Percentiles rank a stretch among this genome's conserved stretches.
phyloP scores from a whole-genome alignment of 2,113 vertebrate species.

The Myotis yumanensis region DNA sequence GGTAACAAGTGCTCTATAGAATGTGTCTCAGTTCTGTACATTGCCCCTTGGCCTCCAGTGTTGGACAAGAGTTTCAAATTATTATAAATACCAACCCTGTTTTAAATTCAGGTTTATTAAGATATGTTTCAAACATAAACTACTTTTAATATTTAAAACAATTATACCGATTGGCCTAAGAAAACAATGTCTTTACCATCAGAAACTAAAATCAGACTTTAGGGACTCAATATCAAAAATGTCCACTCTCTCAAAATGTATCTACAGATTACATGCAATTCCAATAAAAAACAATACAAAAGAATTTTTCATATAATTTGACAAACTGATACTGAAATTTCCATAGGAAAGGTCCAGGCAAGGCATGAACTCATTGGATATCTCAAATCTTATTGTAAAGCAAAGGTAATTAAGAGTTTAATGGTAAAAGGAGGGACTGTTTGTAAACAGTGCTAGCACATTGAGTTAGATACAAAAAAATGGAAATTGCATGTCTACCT shows the following conservation, averaged over 20 bases:
- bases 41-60: not conserved
- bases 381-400: not conserved
- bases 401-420: conserved; percentile 40
- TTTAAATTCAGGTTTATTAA: not conserved
- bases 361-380: not conserved
- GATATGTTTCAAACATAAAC: not conserved
- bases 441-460: not conserved
- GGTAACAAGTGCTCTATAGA: not conserved
- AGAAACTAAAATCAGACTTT: not conserved
- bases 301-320: not conserved
- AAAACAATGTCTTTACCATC: conserved; percentile 8
- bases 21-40: not conserved
- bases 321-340: conserved; percentile 4
- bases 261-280: not conserved
- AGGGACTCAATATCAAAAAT: not conserved
- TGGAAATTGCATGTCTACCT: not conserved
- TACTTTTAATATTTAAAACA: not conserved
- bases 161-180: not conserved
- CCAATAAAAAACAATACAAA: not conserved
- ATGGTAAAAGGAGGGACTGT: not conserved
- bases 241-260: not conserved
- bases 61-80: not conserved
- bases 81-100: not conserved
- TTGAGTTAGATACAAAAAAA: conserved; percentile 4
- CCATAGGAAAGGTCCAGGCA: not conserved